Base-by-base conservation (phyloP, 2,797 vertebrate genomes). In the Chaenodraco wilsoni region DNA sequence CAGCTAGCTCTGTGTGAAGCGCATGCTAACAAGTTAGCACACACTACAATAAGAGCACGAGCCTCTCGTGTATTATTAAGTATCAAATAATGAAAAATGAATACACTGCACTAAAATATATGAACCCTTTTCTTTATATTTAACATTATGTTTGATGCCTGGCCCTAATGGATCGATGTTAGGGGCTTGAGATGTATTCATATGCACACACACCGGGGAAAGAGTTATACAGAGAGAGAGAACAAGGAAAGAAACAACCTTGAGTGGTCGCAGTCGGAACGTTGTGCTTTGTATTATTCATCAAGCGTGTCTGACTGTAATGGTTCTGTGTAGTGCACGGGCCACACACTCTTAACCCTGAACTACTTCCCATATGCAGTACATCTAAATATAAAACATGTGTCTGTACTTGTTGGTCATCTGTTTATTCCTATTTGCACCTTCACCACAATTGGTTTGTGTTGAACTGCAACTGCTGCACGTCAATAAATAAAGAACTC, bases 201-300 rank as follows among this genome's bases (percentile, higher is more conserved):
- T 37, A 37, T 37, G 33, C 33, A 9, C 33, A 37, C 33, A 37
- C 45, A 15, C 9, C 15, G 41, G 13, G 50, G 40, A 63, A 57
- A 19, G 1, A 19, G 11, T 40, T 14, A 52, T 11, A 17, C 16
- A 49, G 8, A 23, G 41, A n/a, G 27, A 50, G 41, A 46, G 15
- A 75, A n/a, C 11, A 44, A 43, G 33, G 66, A 15, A 59, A 70
- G 31, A 54, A 68, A 50, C 44, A 56, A 45, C 44, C 5, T 15
- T 57, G 56, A 72, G 41, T 64, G 72, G 48, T 40, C 49, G 27
- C 14, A 56, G 54, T 33, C 12, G 37, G 64, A 52, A 80, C 48
- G 66, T 58, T n/a, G 40, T 66, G 17, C 49, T 46, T 54, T 69
- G 60, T 3, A 74, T 72, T 72, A 74, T 78, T 76, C 19, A 74